Percentiles rank a stretch among this genome's conserved stretches.
Evolutionary conservation across 2,797 vertebrate genomes (phyloP).

Genomic region (Orestias chungarensis): DNA sequence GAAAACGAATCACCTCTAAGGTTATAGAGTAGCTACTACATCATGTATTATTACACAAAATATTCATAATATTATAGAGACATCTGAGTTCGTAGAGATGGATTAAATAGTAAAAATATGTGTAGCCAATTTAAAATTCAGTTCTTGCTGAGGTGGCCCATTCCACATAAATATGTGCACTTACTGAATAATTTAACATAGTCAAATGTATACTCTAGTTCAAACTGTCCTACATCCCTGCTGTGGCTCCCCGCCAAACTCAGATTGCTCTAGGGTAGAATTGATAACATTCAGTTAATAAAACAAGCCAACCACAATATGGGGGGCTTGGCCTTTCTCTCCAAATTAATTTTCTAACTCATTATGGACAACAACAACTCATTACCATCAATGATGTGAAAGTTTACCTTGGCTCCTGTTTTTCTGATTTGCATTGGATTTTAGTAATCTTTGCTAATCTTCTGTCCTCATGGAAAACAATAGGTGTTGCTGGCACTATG

Average conservation of each 20-base stretch:
- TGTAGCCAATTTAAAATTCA: background rate
- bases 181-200: slow-evolving; percentile 51
- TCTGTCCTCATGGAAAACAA: background rate
- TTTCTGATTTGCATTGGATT: background rate
- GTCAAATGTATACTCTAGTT: slow-evolving; percentile 82
- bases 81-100: background rate
- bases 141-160: slow-evolving; percentile 36
- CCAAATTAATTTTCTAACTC: background rate
- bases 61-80: background rate
- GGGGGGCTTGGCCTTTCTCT: background rate
- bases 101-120: background rate
- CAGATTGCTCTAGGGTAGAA: background rate
- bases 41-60: background rate
- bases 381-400: background rate
- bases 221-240: slow-evolving; percentile 75
- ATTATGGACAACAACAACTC: background rate
- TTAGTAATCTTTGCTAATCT: background rate
- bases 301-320: slow-evolving; percentile 1
- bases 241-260: slow-evolving; percentile 74
- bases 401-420: background rate
- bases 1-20: background rate
- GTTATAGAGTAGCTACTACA: background rate
- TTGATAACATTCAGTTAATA: background rate
- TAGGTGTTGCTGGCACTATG: slow-evolving; percentile 88
- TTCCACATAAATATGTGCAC: slow-evolving; percentile 24